Base-by-base conservation (phyloP, 2,113 vertebrate species). In the Athene cunicularia region DNA sequence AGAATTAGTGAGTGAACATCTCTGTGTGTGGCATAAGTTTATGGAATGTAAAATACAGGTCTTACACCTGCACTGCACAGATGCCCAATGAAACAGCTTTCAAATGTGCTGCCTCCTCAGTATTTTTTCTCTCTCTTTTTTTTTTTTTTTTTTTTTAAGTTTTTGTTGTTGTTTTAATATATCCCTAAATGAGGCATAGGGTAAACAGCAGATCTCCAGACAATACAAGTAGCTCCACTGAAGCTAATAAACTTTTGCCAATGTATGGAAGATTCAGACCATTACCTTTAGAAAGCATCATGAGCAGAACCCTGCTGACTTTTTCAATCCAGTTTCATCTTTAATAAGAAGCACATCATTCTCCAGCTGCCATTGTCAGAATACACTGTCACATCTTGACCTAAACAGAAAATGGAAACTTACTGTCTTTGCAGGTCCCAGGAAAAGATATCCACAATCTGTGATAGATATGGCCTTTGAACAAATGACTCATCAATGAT, bases 251-350 rank as follows among this genome's bases (percentile, higher is more conserved):
- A 95, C 45, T 64, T 86, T 74, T 86, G 67, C 72, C 88, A 86
- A 5, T 35, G 47, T 35, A 43, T 58, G 43, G 68, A 88, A 71
- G 92, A 97, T 74, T 70, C 86, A 86, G 79, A 35, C 71, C 94
- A 94, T 96, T 90, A 39, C 72, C 72, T 91, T 80, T 80, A 79
- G 63, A 88, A 94, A 56, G 80, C 76, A 95, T 79, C 73, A 89
- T 5, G 52, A 75, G 60, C 55, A 90, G 63, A 92, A 24, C 52
- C 95, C 90, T 49, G 73, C 89, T 93, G 96, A 74, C 26, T 88
- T 77, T 75, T 52, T 37, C 86, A 91, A 59, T 58, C 45, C 20
- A 16, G 43, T 75, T 88, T 92, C 77, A 75, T 84, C 80, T 88
- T 89, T 89, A 95, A 83, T 32, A 76, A 90, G 71, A 20, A 83